Conservation (phyloP, 1,140 invertebrate genomes). For the Drosophila mauritiana region DNA sequence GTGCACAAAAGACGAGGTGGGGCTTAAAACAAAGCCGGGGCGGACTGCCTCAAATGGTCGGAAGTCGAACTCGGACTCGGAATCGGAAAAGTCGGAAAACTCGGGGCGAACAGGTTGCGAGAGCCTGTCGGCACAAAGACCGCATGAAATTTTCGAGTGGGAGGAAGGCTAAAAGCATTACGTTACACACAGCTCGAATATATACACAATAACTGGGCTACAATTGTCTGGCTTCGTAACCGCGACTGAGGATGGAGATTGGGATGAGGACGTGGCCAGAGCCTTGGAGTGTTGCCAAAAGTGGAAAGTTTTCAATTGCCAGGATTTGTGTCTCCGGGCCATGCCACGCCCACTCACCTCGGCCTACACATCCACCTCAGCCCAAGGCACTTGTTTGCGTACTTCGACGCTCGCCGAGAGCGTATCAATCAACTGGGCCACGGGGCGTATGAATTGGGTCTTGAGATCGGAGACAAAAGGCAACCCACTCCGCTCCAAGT, state of each 20-base stretch:
- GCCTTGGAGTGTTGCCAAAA: constrained; percentile 52
- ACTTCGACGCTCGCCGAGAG: constrained; percentile 34
- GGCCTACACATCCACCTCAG: background rate
- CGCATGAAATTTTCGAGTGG: constrained; percentile 32
- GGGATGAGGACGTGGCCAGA: background rate
- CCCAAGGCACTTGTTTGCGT: constrained; percentile 44
- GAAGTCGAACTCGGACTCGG: constrained; percentile 21
- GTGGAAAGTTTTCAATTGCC: constrained; percentile 66
- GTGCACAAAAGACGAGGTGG: constrained; percentile 25
- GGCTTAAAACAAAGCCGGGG: constrained; percentile 45
- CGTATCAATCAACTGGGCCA: constrained; percentile 66
- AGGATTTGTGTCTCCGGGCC: constrained; percentile 35
- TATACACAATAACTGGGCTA: constrained; percentile 45
- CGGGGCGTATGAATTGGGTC: constrained; percentile 32
- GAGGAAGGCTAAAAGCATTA: constrained; percentile 29
- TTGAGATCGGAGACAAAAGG: constrained; percentile 6
- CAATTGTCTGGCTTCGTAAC: constrained; percentile 53
- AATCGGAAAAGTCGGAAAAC: constrained; percentile 16
- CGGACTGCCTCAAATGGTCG: constrained; percentile 44
- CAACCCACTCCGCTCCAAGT: constrained; percentile 5
- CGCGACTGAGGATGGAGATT: background rate
- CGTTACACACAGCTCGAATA: constrained; percentile 30
- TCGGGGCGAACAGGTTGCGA: constrained; percentile 16
- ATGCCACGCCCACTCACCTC: constrained; percentile 14
- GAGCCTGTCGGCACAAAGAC: constrained; percentile 42